Conservation (phyloP, 2,888 invertebrate genomes). For the Polydrusus pterygomalis region DNA sequence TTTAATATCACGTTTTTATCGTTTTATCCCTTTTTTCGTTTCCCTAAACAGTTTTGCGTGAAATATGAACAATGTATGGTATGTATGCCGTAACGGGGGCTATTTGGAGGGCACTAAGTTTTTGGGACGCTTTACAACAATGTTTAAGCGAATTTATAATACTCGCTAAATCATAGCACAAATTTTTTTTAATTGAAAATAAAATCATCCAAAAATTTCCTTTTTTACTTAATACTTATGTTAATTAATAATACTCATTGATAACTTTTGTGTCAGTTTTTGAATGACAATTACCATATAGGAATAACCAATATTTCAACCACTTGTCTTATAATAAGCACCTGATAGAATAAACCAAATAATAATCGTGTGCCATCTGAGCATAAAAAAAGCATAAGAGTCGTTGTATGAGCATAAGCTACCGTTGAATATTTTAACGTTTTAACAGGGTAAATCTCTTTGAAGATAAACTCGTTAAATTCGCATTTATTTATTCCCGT, state of each 20-base stretch:
- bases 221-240: no score
- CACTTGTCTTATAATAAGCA: no score
- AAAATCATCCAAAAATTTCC: no score
- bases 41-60: constrained; percentile 27
- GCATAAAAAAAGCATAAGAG: neutral
- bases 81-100: constrained; percentile 37
- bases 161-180: no score
- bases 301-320: no score
- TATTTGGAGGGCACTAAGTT: constrained; percentile 34
- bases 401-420: neutral
- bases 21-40: constrained; percentile 40
- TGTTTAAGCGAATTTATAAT: no score
- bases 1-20: constrained; percentile 45
- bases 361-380: no score
- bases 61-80: constrained; percentile 35
- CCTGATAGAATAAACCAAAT: no score
- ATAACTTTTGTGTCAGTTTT: no score
- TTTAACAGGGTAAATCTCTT: constrained; percentile 32
- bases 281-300: no score
- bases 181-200: no score
- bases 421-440: constrained; percentile 24
- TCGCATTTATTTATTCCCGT: constrained; percentile 45
- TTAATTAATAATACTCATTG: no score
- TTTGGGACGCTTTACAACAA: constrained; percentile 19
- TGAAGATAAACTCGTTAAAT: constrained; percentile 50